Conservation (phyloP, 2,113 vertebrate genomes). For the Toxotes chatareus region DNA sequence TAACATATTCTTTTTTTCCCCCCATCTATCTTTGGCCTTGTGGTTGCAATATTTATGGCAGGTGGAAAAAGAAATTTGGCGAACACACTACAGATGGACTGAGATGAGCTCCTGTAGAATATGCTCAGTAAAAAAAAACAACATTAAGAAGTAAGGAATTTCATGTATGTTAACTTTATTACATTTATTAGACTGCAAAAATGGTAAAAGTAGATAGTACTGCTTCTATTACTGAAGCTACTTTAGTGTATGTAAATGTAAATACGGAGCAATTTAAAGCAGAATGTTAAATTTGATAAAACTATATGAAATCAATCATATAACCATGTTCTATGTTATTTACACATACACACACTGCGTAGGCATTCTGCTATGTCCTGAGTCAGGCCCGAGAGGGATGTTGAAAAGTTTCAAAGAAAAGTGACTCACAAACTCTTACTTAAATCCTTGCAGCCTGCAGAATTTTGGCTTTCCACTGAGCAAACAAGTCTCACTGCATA, state of each 20-base stretch:
- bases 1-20: conserved; percentile 51
- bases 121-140: conserved; percentile 14
- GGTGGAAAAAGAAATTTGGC: conserved; percentile 71
- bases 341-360: neutral
- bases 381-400: conserved; percentile 7
- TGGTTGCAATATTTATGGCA: conserved; percentile 70
- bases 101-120: conserved; percentile 50
- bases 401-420: conserved; percentile 56
- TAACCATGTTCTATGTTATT: neutral
- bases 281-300: neutral
- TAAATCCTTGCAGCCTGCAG: conserved; percentile 31
- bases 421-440: conserved; percentile 44
- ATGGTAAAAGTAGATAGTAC: neutral
- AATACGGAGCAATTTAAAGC: neutral
- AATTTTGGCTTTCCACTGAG: conserved; percentile 43
- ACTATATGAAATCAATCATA: too few relatives aligned
- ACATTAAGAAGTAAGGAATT: conserved; percentile 7
- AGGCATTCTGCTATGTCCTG: neutral
- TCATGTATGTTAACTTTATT: neutral
- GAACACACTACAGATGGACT: conserved; percentile 28
- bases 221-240: neutral
- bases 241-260: neutral
- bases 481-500: conserved; percentile 13
- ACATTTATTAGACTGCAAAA: neutral
- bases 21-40: conserved; percentile 62